Evolutionary conservation across 2,113 vertebrate genomes (phyloP), one percentile per base, ranked within the genome.

Genomic region (Pelmatolapia mariae): DNA sequence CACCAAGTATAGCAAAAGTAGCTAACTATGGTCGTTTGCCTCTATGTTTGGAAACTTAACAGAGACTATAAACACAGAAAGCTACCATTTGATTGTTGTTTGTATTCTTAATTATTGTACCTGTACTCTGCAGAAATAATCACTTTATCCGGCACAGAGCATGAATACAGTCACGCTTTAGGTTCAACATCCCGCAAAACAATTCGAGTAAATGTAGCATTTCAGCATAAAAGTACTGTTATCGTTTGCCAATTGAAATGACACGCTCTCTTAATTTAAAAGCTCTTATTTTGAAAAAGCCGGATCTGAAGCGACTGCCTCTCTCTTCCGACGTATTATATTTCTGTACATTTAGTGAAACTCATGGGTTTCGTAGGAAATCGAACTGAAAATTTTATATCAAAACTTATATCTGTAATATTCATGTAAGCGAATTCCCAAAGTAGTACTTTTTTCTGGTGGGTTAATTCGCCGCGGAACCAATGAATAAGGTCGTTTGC

Each of bases 211-310:
- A 19, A 18, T 5, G 9, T 2, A 3, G 8, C 4, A 3, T 90
- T 92, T 91, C 92, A 87, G 4, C 88, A 81, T 87, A 93, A 94
- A 82, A 73, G 47, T 1, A 13, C 19, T 2, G 8, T 38, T 52
- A 33, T 7, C 4, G 3, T 80, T 56, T 79, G 5, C 9, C 16
- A 9, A 3, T 1, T 19, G 1, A 7, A 1, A 2, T 7, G 5
- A 2, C 1, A 1, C 0, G 2, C 1, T 8, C 18, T 13, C 1
- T 6, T 10, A 1, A 1, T 4, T 7, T 15, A 6, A 22, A 73
- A 33, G 38, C 81, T 81, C 91, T 94, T 93, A 92, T 93, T 93
- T 56, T 94, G 90, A 91, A 89, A n/a, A 1, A 2, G 0, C 2
- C 7, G 40, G 29, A 61, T 52, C 13, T 6, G 22, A 56, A 52